These are phyloP conservation scores for Scaptomyza pallida DNA, from an alignment of 1,140 invertebrate species.

Conservation along the genomic window DNA sequence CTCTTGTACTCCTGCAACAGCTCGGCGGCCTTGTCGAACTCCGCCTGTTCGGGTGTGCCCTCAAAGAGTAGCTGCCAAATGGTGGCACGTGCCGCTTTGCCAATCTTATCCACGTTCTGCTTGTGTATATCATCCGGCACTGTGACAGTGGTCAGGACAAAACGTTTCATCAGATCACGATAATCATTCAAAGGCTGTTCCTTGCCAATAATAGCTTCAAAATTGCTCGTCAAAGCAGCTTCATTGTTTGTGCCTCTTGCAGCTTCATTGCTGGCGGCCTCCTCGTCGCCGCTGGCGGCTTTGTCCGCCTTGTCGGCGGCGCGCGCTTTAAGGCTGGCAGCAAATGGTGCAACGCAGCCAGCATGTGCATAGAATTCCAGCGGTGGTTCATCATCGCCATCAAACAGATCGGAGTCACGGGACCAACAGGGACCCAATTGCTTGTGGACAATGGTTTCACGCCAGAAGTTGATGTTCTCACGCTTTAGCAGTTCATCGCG, in stretches of 20 bases:
- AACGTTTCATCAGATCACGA: conserved; percentile 59
- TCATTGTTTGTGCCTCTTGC: conserved; percentile 24
- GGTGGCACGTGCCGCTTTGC: conserved; percentile 30
- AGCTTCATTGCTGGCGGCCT: not conserved
- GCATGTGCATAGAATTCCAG: conserved; percentile 72
- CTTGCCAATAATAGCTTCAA: conserved; percentile 46
- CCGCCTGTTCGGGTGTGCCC: conserved; percentile 16
- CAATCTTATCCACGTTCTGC: conserved; percentile 50
- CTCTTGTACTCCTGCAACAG: conserved; percentile 60
- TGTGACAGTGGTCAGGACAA: conserved; percentile 44
- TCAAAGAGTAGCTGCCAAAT: conserved; percentile 69
- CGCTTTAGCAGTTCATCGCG: conserved; percentile 66
- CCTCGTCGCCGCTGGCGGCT: conserved; percentile 4
- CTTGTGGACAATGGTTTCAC: conserved; percentile 56
- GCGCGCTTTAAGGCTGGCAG: conserved; percentile 56
- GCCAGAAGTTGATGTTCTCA: conserved; percentile 70
- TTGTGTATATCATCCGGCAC: conserved; percentile 53
- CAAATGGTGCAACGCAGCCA: conserved; percentile 70
- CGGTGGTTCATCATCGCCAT: conserved; percentile 57
- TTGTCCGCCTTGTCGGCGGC: conserved; percentile 19
- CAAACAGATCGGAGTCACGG: conserved; percentile 71
- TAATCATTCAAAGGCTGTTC: conserved; percentile 52
- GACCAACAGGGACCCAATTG: conserved; percentile 74
- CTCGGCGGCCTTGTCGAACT: conserved; percentile 56
- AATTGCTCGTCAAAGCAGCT: conserved; percentile 47